A percentile compares a stretch with the other conserved stretches of the same genome.
These are phyloP conservation scores for Chesias legatella DNA, from an alignment of 2,888 invertebrate genomes.

Conservation along the genomic window DNA sequence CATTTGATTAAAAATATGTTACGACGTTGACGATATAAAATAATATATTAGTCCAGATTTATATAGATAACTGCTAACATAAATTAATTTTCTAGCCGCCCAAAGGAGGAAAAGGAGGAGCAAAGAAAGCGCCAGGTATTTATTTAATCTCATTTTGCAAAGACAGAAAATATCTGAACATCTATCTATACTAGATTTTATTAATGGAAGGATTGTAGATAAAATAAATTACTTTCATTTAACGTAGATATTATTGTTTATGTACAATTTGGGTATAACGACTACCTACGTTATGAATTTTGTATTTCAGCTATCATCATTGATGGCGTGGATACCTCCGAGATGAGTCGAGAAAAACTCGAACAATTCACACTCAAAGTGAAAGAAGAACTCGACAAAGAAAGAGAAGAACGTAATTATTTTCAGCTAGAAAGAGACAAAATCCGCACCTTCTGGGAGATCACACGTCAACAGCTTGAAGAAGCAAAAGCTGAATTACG, in stretches of 20 bases:
- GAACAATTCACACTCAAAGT: slow-evolving; percentile 92
- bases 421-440: slow-evolving; percentile 97
- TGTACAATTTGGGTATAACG: no score
- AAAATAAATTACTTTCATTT: no score
- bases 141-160: no score
- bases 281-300: neutral
- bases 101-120: slow-evolving; percentile 57
- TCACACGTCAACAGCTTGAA: slow-evolving; percentile 93
- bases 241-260: no score
- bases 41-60: no score
- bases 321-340: slow-evolving; percentile 95
- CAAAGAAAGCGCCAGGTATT: slow-evolving; percentile 63
- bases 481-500: slow-evolving; percentile 87
- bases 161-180: no score
- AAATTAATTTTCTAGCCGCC: slow-evolving; percentile 54
- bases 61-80: neutral
- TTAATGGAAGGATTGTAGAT: no score
- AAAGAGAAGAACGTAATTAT: slow-evolving; percentile 96
- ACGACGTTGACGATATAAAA: no score
- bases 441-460: slow-evolving; percentile 97
- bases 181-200: no score
- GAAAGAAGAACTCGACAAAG: slow-evolving; percentile 94
- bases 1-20: no score
- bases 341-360: slow-evolving; percentile 95
- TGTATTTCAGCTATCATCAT: slow-evolving; percentile 81